Conservation (phyloP, 2,113 vertebrate species). For the Typhlomys cinereus region DNA sequence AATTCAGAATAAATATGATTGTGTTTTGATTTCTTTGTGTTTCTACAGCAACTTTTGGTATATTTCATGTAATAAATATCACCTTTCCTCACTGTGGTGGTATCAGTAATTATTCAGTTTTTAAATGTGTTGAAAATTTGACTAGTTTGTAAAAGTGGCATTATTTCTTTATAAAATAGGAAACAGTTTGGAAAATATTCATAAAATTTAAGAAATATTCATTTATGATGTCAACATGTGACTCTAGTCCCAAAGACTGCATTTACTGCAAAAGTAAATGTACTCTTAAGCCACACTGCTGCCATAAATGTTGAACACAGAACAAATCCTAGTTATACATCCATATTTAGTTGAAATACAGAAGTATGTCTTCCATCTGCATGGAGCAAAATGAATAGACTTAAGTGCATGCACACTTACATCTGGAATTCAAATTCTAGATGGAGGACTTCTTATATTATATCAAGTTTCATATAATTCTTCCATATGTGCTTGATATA, state of each 20-base stretch:
- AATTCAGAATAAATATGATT: background rate
- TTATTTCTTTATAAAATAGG: conserved; percentile 78
- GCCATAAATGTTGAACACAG: conserved; percentile 81
- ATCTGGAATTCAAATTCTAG: conserved; percentile 79
- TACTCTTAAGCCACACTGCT: conserved; percentile 77
- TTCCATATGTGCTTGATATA: conserved; percentile 56
- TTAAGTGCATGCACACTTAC: conserved; percentile 72
- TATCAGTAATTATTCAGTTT: conserved; percentile 51
- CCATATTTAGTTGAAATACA: conserved; percentile 84
- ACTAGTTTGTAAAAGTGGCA: conserved; percentile 68
- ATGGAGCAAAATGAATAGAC: conserved; percentile 62
- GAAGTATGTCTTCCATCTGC: conserved; percentile 81
- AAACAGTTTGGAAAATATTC: conserved; percentile 84
- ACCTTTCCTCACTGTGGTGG: conserved; percentile 43
- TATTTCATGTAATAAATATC: conserved; percentile 45
- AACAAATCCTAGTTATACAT: conserved; percentile 61
- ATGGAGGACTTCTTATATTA: conserved; percentile 15
- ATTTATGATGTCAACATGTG: conserved; percentile 81
- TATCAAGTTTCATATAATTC: conserved; percentile 55
- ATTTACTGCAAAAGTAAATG: conserved; percentile 85
- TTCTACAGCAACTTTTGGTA: conserved; percentile 46
- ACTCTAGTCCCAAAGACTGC: conserved; percentile 52
- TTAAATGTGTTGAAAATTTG: conserved; percentile 65
- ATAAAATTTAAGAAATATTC: conserved; percentile 76
- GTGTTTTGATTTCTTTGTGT: background rate